These are phyloP conservation scores for Willisornis vidua DNA, from an alignment of 2,113 vertebrate species.

Conservation along the genomic window DNA sequence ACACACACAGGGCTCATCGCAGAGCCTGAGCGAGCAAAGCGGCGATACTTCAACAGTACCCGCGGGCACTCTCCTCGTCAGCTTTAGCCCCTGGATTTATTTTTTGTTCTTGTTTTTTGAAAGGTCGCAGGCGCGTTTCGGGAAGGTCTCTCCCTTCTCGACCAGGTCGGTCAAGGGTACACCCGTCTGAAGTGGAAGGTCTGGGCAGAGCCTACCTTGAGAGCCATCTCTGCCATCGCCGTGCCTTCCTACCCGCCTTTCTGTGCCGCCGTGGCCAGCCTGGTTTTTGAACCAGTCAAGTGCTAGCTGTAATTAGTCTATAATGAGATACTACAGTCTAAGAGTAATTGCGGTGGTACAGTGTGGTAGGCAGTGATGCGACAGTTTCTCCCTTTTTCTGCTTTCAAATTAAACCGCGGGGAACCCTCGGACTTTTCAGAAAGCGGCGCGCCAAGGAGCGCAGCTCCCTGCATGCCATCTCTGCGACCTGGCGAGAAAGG, in stretches of 20 bases:
- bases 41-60: not conserved
- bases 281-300: not conserved
- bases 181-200: not conserved
- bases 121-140: not conserved
- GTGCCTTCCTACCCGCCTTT: no score
- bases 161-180: not conserved
- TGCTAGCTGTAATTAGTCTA: not conserved
- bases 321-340: not conserved
- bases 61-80: not conserved
- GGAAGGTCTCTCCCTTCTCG: not conserved
- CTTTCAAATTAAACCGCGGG: not conserved
- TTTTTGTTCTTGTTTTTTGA: not conserved
- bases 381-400: not conserved
- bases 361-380: not conserved
- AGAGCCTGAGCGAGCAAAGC: not conserved
- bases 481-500: accelerated
- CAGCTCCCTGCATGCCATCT: accelerated
- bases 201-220: not conserved
- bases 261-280: not conserved
- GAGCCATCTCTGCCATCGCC: accelerated
- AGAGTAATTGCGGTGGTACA: not conserved
- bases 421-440: no score
- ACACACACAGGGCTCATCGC: not conserved
- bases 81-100: not conserved
- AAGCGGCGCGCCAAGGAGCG: not conserved